These are phyloP conservation scores for Cheilosia variabilis DNA, from an alignment of 2,888 invertebrate genomes.

Conservation along the genomic window DNA sequence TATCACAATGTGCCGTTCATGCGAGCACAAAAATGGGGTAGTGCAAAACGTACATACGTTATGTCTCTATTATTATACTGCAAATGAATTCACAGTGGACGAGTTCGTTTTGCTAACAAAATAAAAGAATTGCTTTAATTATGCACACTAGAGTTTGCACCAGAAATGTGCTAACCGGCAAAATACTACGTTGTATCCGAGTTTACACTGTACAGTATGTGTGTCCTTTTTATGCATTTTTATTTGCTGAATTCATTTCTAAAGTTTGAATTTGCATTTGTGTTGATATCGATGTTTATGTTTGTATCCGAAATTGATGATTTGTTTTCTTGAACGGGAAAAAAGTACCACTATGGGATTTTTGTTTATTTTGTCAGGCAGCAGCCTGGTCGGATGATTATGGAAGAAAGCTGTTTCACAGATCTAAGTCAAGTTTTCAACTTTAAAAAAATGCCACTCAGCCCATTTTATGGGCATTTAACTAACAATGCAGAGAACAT, in stretches of 20 bases:
- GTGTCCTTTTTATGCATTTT: background rate
- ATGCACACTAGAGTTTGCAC: slow-evolving; percentile 5
- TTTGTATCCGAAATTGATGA: no score
- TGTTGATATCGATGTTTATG: background rate
- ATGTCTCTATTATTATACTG: slow-evolving; percentile 28
- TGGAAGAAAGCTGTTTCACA: no score
- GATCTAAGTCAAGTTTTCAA: no score
- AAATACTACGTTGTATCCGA: background rate
- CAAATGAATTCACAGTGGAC: slow-evolving; percentile 1
- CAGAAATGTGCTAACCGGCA: background rate
- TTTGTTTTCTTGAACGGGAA: background rate
- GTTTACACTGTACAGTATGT: background rate
- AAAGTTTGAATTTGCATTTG: background rate
- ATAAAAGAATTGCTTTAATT: slow-evolving; percentile 46
- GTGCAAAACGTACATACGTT: slow-evolving; percentile 9
- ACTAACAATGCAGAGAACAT: no score
- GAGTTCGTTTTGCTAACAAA: slow-evolving; percentile 12
- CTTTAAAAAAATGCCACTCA: no score
- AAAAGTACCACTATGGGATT: background rate
- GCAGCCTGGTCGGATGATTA: no score
- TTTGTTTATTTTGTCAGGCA: no score
- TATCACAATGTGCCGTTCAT: slow-evolving; percentile 34
- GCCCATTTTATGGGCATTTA: no score
- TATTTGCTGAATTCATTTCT: background rate
- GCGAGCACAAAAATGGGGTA: slow-evolving; percentile 16